A percentile compares a stretch with the other conserved stretches of the same genome.
Evolutionary conservation across 2,888 invertebrate genomes (phyloP).

Genomic region (Apamea crenata): DNA sequence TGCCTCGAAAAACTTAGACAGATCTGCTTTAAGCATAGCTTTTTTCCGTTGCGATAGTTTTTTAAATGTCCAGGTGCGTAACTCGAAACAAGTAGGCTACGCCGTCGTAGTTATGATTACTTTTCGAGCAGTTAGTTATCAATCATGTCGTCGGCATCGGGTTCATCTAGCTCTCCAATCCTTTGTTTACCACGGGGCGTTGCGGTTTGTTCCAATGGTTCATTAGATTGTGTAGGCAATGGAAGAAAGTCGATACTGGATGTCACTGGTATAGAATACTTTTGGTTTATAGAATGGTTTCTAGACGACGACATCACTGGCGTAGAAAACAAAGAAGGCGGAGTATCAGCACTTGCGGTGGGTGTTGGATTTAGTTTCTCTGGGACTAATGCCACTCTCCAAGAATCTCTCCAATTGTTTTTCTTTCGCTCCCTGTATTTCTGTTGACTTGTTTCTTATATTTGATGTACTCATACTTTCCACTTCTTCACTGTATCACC

Average conservation of each 20-base stretch:
- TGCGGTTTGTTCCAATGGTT: background rate
- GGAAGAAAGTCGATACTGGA: background rate
- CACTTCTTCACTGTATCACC: background rate
- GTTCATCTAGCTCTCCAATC: background rate
- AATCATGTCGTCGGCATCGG: background rate
- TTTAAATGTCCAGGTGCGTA: background rate
- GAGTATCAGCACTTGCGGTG: background rate
- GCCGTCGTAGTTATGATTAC: background rate
- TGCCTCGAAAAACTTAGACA: background rate
- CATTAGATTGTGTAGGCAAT: background rate
- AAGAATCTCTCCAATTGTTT: background rate
- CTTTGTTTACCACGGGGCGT: background rate
- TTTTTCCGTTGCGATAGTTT: background rate
- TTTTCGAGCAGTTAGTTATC: background rate
- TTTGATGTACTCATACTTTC: background rate
- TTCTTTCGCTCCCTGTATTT: background rate
- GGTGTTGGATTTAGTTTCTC: background rate
- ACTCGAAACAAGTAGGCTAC: background rate
- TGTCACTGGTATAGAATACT: background rate
- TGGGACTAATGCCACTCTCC: background rate
- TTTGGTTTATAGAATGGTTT: background rate
- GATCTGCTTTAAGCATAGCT: background rate
- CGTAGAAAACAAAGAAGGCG: background rate
- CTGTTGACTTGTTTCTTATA: background rate
- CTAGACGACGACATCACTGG: background rate